phyloP scores from a whole-genome alignment of 2,888 invertebrate species.

The Diaperis boleti region DNA sequence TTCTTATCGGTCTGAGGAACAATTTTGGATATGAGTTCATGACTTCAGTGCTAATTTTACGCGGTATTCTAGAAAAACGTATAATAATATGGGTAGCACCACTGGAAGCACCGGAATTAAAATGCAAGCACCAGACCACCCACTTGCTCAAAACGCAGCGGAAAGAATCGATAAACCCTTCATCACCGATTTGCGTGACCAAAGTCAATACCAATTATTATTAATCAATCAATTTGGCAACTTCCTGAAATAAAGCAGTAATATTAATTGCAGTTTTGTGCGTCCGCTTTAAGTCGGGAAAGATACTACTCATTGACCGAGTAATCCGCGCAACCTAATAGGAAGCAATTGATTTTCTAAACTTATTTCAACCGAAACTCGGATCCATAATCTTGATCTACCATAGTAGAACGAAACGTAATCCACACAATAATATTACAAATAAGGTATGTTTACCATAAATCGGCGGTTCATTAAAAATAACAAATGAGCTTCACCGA shows the following conservation, averaged over 20 bases:
- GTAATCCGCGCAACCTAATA: no score
- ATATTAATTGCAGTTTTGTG: no score
- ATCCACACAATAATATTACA: slow-evolving; percentile 40
- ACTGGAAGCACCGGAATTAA: not conserved
- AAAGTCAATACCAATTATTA: not conserved
- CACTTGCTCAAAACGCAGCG: not conserved
- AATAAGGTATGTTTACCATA: slow-evolving; percentile 52
- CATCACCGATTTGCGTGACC: slow-evolving; percentile 1
- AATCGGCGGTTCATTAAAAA: slow-evolving; percentile 59
- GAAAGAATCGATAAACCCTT: not conserved
- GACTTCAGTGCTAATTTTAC: no score
- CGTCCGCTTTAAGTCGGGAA: no score
- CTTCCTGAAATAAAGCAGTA: not conserved
- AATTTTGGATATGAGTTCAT: no score
- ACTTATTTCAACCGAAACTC: not conserved
- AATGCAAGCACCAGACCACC: not conserved
- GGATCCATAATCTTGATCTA: not conserved
- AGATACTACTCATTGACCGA: no score
- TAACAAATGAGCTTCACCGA: slow-evolving; percentile 53
- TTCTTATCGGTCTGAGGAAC: no score
- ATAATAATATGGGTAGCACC: not conserved
- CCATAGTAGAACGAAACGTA: slow-evolving; percentile 4
- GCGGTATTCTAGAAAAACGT: no score
- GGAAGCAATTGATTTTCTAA: not conserved
- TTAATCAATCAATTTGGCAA: not conserved